A percentile compares a stretch with the other conserved stretches of the same genome.
Evolutionary conservation across 2,888 invertebrate genomes (phyloP).

Genomic region (Coleophora flavipennella): DNA sequence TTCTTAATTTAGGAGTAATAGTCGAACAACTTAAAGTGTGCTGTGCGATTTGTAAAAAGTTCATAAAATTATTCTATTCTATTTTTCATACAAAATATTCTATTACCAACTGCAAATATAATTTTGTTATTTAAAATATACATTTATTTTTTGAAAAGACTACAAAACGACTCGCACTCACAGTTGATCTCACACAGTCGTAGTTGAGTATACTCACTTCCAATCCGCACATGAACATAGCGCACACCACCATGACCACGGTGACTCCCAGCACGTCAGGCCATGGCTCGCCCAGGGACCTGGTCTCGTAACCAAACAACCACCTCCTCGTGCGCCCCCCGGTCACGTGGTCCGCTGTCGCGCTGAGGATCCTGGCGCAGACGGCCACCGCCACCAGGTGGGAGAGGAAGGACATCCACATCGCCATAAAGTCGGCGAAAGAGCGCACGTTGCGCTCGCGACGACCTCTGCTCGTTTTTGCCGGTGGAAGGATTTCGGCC

Average conservation of each 20-base stretch:
- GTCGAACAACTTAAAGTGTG: too few relatives aligned
- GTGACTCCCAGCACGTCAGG: slow-evolving; percentile 76
- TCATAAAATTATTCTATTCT: too few relatives aligned
- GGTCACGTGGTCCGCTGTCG: slow-evolving; percentile 75
- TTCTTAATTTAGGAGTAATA: too few relatives aligned
- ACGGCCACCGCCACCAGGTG: slow-evolving; percentile 74
- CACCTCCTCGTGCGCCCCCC: slow-evolving; percentile 73
- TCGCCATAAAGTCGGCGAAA: slow-evolving; percentile 69
- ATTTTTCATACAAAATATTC: too few relatives aligned
- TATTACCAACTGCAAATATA: too few relatives aligned
- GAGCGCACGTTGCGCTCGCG: slow-evolving; percentile 63
- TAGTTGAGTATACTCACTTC: slow-evolving; percentile 56
- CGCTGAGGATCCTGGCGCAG: slow-evolving; percentile 74
- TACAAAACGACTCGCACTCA: too few relatives aligned
- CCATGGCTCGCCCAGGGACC: slow-evolving; percentile 74
- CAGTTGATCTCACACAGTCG: too few relatives aligned
- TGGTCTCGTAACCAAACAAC: slow-evolving; percentile 73
- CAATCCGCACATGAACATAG: slow-evolving; percentile 76
- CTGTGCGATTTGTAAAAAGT: too few relatives aligned
- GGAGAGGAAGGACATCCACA: slow-evolving; percentile 74
- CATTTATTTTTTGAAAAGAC: too few relatives aligned
- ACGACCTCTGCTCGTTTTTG: slow-evolving; percentile 48
- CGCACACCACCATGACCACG: slow-evolving; percentile 73
- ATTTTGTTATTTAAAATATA: too few relatives aligned
- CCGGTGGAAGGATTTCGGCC: slow-evolving; percentile 49